Evolutionary conservation across 2,797 vertebrate species (phyloP), one percentile per base, ranked within the genome.

Genomic region (Micropoecilia bifurca): DNA sequence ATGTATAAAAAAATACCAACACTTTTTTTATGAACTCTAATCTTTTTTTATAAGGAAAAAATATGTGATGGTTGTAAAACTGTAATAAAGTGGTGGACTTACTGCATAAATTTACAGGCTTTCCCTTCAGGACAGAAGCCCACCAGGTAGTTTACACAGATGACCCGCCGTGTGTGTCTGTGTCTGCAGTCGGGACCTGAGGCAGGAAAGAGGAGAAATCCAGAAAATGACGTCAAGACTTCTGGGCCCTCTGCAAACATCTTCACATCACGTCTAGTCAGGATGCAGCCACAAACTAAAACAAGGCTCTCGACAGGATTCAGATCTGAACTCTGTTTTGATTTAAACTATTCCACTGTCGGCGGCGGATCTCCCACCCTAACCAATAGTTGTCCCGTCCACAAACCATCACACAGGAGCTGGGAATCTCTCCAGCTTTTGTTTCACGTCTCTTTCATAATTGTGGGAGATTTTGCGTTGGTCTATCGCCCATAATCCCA

Each of bases 101-200:
- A 99, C 99, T 99, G 99, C 98, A 99, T 99, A 91, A 99, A 99
- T 98, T 99, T 99, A 96, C 99, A 99, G 2, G 96, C 96, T 69
- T 97, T 98, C 1, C 98, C 99, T 75, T 99, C 98, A 0, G 97
- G 97, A 96, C 99, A 99, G 94, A 99, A 99, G 89, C 99, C 99
- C 39, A 99, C 97, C 61, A 99, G 94, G 89, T 99, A 99, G 92
- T 99, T 99, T 79, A 99, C 96, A 94, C 99, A 99, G 91, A 99
- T 99, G 85, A 99, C 98, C 84, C 99, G 96, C 74, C 99, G 96
- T 0, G 98, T 99, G 92, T 99, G 99, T 86, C 99, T 96, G 89
- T 99, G 98, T 86, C 99, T 96, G 92, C 99, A 99, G 80, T 99
- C 96, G 2, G 99, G 99, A 91, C 99, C 99, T 99, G 93, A 63